phyloP scores from a whole-genome alignment of 2,888 invertebrate species.

The Aporophyla lueneburgensis region DNA sequence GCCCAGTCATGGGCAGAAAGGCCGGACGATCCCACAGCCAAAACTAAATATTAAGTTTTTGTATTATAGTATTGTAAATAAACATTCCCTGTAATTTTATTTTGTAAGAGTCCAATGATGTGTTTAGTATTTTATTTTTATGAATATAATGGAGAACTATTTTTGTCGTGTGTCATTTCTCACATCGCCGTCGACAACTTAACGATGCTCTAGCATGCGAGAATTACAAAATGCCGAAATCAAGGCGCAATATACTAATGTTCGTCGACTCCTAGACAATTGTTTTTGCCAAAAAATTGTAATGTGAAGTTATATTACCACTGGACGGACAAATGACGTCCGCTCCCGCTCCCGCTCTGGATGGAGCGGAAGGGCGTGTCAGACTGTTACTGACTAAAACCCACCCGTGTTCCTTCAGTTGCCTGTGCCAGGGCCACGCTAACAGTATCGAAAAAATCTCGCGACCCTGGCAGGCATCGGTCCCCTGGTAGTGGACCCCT shows the following conservation, averaged over 20 bases:
- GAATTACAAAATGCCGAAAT: background rate
- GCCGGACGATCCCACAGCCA: conserved; percentile 89
- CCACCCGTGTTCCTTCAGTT: no score
- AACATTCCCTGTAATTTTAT: conserved; percentile 55
- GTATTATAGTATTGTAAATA: conserved; percentile 54
- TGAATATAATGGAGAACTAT: conserved; percentile 46
- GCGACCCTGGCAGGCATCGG: no score
- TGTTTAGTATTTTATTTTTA: conserved; percentile 46
- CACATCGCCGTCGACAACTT: background rate
- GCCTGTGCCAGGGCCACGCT: no score
- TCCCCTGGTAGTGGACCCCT: no score
- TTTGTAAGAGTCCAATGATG: conserved; percentile 38
- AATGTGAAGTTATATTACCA: no score
- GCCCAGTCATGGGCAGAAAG: conserved; percentile 95
- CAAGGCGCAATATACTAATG: background rate
- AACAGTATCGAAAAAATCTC: no score
- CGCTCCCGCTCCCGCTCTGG: no score
- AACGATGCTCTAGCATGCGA: background rate
- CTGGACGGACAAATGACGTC: no score
- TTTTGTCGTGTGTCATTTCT: conserved; percentile 31
- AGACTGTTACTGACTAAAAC: no score
- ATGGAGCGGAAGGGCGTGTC: no score
- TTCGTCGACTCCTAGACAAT: background rate
- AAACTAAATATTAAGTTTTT: conserved; percentile 74
- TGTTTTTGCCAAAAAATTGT: background rate